phyloP scores from a whole-genome alignment of 2,888 invertebrate genomes.

The Drosophila ochracea region DNA sequence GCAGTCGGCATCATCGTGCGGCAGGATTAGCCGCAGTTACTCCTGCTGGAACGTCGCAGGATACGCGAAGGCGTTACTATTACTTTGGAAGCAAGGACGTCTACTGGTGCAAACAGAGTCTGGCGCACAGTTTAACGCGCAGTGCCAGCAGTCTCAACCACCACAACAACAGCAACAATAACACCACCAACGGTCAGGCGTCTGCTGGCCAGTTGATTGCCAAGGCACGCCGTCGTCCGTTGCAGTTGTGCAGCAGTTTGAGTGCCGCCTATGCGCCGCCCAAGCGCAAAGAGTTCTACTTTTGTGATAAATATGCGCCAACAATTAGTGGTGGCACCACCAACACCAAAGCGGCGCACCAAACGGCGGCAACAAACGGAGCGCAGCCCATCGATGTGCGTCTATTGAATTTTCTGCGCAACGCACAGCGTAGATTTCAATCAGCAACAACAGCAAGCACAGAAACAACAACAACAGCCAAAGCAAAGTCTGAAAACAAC shows the following conservation, averaged over 20 bases:
- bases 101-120: conserved; percentile 81
- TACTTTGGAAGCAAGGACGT: conserved; percentile 81
- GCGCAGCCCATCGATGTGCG: conserved; percentile 68
- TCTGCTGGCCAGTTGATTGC: conserved; percentile 56
- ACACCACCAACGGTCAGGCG: conserved; percentile 11
- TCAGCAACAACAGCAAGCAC: conserved; percentile 29
- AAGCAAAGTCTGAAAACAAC: conserved; percentile 43
- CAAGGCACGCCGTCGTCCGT: conserved; percentile 65
- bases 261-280: conserved; percentile 72
- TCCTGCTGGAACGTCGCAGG: conserved; percentile 23
- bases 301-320: conserved; percentile 72
- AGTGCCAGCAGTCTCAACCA: conserved; percentile 76
- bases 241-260: conserved; percentile 67
- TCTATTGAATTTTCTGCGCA: conserved; percentile 76
- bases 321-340: conserved; percentile 9
- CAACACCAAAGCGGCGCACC: neutral
- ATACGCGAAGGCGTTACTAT: conserved; percentile 74
- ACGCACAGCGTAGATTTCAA: conserved; percentile 78
- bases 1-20: conserved; percentile 38
- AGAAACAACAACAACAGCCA: conserved; percentile 34
- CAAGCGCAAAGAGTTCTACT: conserved; percentile 69
- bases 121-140: conserved; percentile 55
- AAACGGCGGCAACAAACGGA: neutral
- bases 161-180: conserved; percentile 20
- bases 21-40: neutral